These are phyloP conservation scores for Cerceris ruficornis DNA, from an alignment of 2,888 invertebrate species.

Conservation along the genomic window DNA sequence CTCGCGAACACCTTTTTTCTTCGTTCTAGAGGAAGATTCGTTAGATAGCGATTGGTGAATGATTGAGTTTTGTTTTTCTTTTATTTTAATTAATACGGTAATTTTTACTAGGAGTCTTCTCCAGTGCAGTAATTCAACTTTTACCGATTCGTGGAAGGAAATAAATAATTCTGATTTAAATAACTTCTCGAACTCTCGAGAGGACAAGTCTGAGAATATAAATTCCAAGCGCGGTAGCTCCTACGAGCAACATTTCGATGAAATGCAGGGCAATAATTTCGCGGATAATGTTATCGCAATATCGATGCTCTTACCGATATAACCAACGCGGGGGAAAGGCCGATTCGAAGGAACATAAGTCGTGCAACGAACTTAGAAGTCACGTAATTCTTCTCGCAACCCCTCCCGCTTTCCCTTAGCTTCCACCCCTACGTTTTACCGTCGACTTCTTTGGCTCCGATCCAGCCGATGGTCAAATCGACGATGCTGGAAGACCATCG, in stretches of 20 bases:
- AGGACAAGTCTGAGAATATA: no score
- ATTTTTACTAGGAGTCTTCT: no score
- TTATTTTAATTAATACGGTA: background rate
- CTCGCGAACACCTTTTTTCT: no score
- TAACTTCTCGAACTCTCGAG: no score
- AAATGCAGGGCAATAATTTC: background rate
- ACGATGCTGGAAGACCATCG: conserved; percentile 35
- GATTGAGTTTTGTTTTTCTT: background rate
- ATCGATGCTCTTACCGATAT: background rate
- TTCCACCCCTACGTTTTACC: conserved; percentile 49
- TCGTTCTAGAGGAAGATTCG: background rate
- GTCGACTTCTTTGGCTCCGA: conserved; percentile 49
- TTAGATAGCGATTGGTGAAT: background rate
- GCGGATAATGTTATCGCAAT: conserved; percentile 5
- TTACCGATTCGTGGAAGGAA: no score
- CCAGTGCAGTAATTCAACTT: no score
- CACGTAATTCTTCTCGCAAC: conserved; percentile 57
- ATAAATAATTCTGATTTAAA: no score
- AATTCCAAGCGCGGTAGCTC: no score
- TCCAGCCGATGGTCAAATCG: conserved; percentile 55
- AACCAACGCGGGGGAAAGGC: background rate
- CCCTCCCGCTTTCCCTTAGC: background rate
- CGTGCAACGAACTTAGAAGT: conserved; percentile 23
- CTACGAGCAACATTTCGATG: no score
- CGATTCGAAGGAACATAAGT: background rate